A percentile compares a stretch with the other conserved stretches of the same genome.
Evolutionary conservation across 2,888 invertebrate genomes (phyloP).

Genomic region (Venusia cambrica): DNA sequence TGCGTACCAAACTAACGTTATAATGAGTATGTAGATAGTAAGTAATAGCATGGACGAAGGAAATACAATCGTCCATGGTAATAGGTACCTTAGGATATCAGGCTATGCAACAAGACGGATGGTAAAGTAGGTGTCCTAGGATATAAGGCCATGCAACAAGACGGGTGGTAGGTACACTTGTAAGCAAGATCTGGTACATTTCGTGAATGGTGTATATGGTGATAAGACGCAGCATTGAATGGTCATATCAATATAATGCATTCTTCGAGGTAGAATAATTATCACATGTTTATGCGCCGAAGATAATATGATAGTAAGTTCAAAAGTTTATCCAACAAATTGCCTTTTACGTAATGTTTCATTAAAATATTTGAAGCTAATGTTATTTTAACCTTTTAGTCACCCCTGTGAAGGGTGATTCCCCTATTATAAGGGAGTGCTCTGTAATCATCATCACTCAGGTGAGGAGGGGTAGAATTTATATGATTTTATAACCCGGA

Average conservation of each 20-base stretch:
- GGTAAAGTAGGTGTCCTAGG: too few relatives aligned
- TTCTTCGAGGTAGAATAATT: constrained; percentile 21
- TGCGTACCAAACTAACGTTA: too few relatives aligned
- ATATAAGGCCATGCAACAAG: constrained; percentile 7
- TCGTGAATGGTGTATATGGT: constrained; percentile 4
- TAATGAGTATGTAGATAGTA: too few relatives aligned
- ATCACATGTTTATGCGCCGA: constrained; percentile 38
- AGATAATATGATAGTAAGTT: constrained; percentile 47
- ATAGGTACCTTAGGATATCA: too few relatives aligned
- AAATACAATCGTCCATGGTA: too few relatives aligned
- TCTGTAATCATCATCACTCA: constrained; percentile 61
- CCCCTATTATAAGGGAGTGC: constrained; percentile 66
- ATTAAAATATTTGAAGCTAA: constrained; percentile 24
- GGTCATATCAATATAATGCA: constrained; percentile 11
- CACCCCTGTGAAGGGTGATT: constrained; percentile 56
- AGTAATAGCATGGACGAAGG: too few relatives aligned
- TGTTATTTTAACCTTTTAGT: constrained; percentile 47
- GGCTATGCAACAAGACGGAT: too few relatives aligned
- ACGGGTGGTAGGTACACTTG: background rate
- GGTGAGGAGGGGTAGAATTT: constrained; percentile 46
- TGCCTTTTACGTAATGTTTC: constrained; percentile 29
- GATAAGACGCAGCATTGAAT: constrained; percentile 9
- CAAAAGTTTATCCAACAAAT: constrained; percentile 49
- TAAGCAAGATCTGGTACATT: background rate
- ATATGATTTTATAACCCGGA: constrained; percentile 50